Base-by-base conservation (phyloP, 2,888 invertebrate species). In the Falcaria lacertinaria region DNA sequence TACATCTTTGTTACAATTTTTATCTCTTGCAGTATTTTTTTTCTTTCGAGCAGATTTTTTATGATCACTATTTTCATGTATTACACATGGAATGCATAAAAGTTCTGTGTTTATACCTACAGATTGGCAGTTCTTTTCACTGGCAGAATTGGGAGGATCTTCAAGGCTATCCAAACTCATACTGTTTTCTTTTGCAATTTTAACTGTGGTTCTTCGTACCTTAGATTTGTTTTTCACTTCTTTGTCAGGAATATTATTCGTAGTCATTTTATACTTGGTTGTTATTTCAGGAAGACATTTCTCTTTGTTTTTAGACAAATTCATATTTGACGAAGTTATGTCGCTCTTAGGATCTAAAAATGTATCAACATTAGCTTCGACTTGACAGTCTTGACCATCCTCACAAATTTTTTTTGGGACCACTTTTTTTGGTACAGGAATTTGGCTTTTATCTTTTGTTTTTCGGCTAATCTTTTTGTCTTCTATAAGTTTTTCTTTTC, bases 111-210 rank as follows among this genome's bases (percentile, higher is more conserved):
- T 84, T 28, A 82, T 80, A 3, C 80, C 84, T 48, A 84, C 59
- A 16, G 84, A 80, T 45, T 78, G 76, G 49, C 65, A 69, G 35
- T 65, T 73, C 52, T 64, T 68, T 35, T 64, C 64, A 25, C 48
- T 52, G 28, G 39, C 48, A 8, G 50, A 58, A 44, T 54, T 54
- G 25, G 47, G 45, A 46, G 59, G 32, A 39, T 76, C 77, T 36
- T 88, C 87, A 34, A 88, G 72, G 51, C 88, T 89, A 50, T 87
- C 88, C 52, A 82, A 62, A 58, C 88, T 89, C 67, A 88, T 80
- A 38, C 72, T 84, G 39, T 52, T 80, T 61, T 83, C 82, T 71
- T 82, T 82, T 25, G 49, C 34, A 25, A 51, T 48, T 48, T 62
- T 67, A 33, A 50, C 46, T 7, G 46, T 34, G 41, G 56, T 48